Evolutionary conservation across 2,797 vertebrate species (phyloP).

Genomic region (Acanthornis magna): DNA sequence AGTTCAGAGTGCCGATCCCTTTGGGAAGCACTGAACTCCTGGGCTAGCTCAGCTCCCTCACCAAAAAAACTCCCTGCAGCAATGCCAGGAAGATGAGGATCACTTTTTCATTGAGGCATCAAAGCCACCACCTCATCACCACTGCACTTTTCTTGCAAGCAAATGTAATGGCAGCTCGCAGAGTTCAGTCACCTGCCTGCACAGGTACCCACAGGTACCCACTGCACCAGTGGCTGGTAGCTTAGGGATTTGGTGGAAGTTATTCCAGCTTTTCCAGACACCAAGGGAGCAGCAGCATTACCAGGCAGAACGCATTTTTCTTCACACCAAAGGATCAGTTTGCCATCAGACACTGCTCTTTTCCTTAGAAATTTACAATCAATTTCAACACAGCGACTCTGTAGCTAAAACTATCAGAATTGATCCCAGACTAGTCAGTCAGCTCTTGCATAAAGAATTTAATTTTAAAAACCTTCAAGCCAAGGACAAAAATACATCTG

Average conservation of each 20-base stretch:
- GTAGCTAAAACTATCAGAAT: background rate
- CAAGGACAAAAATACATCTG: background rate
- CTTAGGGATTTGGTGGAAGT: background rate
- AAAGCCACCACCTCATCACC: background rate
- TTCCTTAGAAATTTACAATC: background rate
- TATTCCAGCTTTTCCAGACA: background rate
- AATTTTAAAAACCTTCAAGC: background rate
- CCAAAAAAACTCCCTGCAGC: background rate
- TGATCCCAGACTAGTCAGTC: background rate
- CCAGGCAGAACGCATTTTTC: background rate
- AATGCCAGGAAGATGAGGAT: background rate
- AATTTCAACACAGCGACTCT: background rate
- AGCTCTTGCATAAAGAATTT: background rate
- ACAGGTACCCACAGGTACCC: background rate
- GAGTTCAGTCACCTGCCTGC: background rate
- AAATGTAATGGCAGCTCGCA: background rate
- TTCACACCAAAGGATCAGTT: background rate
- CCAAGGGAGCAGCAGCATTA: background rate
- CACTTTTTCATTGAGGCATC: background rate
- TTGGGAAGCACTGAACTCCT: background rate
- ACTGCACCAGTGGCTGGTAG: background rate
- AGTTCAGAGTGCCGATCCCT: background rate
- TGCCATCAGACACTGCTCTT: no score
- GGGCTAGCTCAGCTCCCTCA: background rate
- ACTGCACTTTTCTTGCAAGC: background rate